Evolutionary conservation across 2,888 invertebrate species (phyloP).

Genomic region (Onthophagus sagittarius): DNA sequence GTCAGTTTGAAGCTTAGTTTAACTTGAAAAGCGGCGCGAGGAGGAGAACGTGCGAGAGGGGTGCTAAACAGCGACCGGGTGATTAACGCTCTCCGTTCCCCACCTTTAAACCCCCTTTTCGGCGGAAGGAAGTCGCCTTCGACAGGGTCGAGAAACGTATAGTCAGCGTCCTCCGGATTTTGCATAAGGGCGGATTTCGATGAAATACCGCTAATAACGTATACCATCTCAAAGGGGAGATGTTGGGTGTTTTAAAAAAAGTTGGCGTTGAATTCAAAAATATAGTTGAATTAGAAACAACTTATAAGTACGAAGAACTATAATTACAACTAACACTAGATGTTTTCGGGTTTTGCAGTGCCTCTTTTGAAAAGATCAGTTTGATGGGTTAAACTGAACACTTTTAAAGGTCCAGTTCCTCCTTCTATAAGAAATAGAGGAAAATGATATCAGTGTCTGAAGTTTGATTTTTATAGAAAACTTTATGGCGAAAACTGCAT

Average conservation of each 20-base stretch:
- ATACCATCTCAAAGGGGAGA: background rate
- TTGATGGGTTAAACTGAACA: too few relatives aligned
- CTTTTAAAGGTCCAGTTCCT: too few relatives aligned
- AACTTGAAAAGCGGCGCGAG: slow-evolving; percentile 25
- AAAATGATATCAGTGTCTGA: too few relatives aligned
- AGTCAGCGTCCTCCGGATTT: background rate
- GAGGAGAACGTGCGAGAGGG: background rate
- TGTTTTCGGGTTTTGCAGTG: too few relatives aligned
- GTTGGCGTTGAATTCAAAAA: too few relatives aligned
- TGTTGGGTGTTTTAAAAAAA: background rate
- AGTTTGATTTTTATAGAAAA: too few relatives aligned
- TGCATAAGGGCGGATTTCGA: background rate
- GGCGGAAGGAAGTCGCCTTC: background rate
- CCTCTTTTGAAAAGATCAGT: too few relatives aligned
- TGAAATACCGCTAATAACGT: background rate
- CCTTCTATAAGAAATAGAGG: too few relatives aligned
- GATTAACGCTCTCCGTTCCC: background rate
- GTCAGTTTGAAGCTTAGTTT: slow-evolving; percentile 27
- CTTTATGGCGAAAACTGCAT: too few relatives aligned
- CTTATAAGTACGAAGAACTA: too few relatives aligned
- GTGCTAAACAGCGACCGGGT: background rate
- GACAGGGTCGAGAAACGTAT: background rate
- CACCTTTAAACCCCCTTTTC: background rate
- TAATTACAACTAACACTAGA: too few relatives aligned
- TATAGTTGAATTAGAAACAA: too few relatives aligned